A percentile compares a stretch with the other conserved stretches of the same genome.
Conservation (phyloP, 2,888 invertebrate genomes). For the Pteria penguin region DNA sequence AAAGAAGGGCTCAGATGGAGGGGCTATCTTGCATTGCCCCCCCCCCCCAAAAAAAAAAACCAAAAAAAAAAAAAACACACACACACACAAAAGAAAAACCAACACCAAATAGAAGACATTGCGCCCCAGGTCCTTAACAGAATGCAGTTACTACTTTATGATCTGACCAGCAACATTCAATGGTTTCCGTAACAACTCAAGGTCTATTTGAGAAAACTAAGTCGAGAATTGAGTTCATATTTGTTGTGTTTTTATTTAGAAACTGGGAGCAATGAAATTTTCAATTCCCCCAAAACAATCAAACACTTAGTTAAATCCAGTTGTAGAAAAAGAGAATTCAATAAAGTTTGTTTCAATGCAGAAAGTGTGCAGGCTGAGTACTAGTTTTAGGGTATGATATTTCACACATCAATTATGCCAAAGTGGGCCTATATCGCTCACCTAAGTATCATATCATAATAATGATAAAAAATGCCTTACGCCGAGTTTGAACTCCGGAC, state of each 20-base stretch:
- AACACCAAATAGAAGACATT: too few species aligned
- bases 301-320: neutral
- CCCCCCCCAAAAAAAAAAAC: neutral
- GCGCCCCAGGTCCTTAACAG: neutral
- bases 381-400: neutral
- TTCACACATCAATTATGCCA: neutral
- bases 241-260: constrained; percentile 25
- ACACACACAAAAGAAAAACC: too few species aligned
- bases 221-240: neutral
- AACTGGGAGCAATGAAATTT: neutral
- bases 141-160: neutral
- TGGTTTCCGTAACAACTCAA: neutral
- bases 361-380: constrained; percentile 5
- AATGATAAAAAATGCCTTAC: too few species aligned
- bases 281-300: neutral
- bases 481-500: too few species aligned
- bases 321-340: neutral
- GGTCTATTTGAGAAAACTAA: neutral
- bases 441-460: too few species aligned
- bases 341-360: neutral
- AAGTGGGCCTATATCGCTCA: too few species aligned
- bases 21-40: neutral
- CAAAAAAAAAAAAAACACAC: too few species aligned
- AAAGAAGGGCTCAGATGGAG: neutral
- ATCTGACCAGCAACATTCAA: neutral